Conservation (phyloP, 2,797 vertebrate species). For the Megaceryle alcyon region DNA sequence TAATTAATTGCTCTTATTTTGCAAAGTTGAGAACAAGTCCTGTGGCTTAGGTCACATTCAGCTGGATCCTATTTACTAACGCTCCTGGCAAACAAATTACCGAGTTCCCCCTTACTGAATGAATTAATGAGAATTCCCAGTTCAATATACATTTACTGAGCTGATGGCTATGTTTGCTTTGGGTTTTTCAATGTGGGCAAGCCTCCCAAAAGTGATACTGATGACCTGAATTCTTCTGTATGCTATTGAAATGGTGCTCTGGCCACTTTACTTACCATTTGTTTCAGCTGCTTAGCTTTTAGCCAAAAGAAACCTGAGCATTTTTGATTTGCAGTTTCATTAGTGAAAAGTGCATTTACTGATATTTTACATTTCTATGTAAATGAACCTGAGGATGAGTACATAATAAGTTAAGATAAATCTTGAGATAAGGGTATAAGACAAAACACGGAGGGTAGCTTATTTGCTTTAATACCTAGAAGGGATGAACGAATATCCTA, state of each 20-base stretch:
- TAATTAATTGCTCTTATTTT: not conserved
- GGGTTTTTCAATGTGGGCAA: not conserved
- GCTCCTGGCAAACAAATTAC: conserved; percentile 14
- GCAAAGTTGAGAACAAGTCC: not conserved
- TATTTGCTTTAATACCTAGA: not conserved
- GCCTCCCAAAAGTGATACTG: not conserved
- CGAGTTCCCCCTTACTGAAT: not conserved
- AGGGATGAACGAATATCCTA: not conserved
- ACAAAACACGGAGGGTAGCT: not conserved
- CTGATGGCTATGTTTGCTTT: not conserved
- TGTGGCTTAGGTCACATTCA: not conserved
- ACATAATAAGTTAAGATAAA: not conserved
- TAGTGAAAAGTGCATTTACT: not conserved
- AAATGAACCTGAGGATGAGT: not conserved
- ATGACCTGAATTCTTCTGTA: not conserved
- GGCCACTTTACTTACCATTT: not conserved
- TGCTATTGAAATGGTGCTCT: not conserved
- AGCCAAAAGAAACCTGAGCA: not conserved
- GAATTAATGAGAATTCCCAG: not conserved
- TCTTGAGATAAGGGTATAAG: not conserved
- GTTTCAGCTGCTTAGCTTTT: not conserved
- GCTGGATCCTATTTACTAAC: conserved; percentile 19
- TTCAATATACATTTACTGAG: not conserved
- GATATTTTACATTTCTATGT: not conserved
- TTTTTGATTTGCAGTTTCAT: not conserved